These are phyloP conservation scores for Margaritifera margaritifera DNA, from an alignment of 2,888 invertebrate species.

Conservation along the genomic window DNA sequence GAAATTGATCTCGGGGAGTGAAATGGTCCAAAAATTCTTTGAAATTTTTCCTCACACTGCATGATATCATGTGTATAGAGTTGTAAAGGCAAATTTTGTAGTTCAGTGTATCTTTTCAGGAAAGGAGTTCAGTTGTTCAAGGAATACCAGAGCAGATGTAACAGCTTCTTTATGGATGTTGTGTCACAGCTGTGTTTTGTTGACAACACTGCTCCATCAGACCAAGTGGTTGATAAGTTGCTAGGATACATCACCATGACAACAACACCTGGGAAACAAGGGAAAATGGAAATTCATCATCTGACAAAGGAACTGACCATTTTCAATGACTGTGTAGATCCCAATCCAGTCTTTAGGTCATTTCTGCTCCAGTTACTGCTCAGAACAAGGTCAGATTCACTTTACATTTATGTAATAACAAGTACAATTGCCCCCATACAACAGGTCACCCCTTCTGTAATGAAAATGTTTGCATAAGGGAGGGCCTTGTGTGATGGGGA, in stretches of 20 bases:
- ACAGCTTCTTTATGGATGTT: constrained; percentile 58
- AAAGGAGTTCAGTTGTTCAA: constrained; percentile 23
- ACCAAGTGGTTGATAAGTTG: constrained; percentile 47
- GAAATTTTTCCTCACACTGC: no score
- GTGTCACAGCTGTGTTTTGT: constrained; percentile 56
- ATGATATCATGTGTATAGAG: neutral
- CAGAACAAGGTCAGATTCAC: constrained; percentile 44
- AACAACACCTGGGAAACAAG: constrained; percentile 8
- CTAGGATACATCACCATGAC: constrained; percentile 42
- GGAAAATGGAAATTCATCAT: constrained; percentile 6
- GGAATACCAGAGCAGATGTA: constrained; percentile 47
- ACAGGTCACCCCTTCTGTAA: no score
- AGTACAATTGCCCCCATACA: no score
- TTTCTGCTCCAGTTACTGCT: constrained; percentile 62
- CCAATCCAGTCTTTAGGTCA: constrained; percentile 62
- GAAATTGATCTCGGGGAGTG: no score
- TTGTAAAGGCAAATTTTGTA: neutral
- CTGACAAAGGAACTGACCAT: constrained; percentile 53
- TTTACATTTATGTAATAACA: neutral
- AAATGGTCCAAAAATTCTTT: no score
- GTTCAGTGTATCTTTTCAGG: constrained; percentile 20
- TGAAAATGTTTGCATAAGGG: no score
- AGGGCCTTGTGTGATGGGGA: no score
- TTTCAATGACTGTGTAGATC: constrained; percentile 58
- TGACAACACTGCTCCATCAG: constrained; percentile 38